Conservation (phyloP, 1,140 invertebrate species). For the Leptestheria dahalacensis region DNA sequence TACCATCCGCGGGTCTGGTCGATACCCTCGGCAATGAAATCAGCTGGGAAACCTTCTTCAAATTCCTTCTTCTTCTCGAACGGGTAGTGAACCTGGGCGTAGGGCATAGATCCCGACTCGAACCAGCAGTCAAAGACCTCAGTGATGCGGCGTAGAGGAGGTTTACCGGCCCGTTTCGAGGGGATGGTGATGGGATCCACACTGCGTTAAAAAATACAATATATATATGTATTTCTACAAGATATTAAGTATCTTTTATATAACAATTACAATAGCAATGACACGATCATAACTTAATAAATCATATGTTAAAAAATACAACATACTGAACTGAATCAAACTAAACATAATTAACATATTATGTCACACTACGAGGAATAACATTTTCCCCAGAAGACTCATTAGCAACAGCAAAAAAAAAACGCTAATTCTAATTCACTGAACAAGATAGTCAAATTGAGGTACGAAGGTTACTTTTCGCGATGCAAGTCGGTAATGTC, state of each 20-base stretch:
- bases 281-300: too few species aligned
- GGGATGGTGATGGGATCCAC: conserved; percentile 91
- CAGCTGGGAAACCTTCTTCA: conserved; percentile 90
- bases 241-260: not conserved
- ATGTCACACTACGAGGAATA: too few species aligned
- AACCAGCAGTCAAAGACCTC: conserved; percentile 99
- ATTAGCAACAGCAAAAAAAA: too few species aligned
- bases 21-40: conserved; percentile 98
- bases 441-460: not conserved
- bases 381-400: too few species aligned
- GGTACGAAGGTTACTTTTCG: conserved; percentile 46
- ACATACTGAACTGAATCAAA: too few species aligned
- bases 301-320: too few species aligned
- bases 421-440: too few species aligned
- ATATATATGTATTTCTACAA: too few species aligned
- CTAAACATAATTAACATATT: too few species aligned
- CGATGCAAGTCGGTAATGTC: conserved; percentile 84
- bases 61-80: conserved; percentile 85
- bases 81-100: conserved; percentile 92
- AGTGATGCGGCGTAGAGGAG: conserved; percentile 62
- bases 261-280: too few species aligned
- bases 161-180: conserved; percentile 62
- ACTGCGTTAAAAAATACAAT: too few species aligned
- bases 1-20: conserved; percentile 96
- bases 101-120: conserved; percentile 98